These are phyloP conservation scores for Taurulus bubalis DNA, from an alignment of 2,113 vertebrate genomes.

Conservation along the genomic window DNA sequence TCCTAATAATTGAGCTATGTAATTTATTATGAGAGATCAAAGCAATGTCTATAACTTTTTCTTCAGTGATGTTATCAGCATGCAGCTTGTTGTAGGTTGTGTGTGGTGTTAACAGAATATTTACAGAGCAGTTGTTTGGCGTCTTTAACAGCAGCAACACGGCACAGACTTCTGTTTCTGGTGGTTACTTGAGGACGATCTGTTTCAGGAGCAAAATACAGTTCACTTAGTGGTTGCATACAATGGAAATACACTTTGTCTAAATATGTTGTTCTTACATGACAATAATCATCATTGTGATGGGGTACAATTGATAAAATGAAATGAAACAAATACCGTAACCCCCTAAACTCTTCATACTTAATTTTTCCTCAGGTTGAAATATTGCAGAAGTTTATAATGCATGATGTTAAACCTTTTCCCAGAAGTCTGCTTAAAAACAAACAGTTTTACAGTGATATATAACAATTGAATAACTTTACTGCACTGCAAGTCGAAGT, in stretches of 20 bases:
- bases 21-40: conserved; percentile 34
- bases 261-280: conserved; percentile 1
- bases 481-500: neutral
- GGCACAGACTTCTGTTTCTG: conserved; percentile 87
- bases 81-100: conserved; percentile 93
- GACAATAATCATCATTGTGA: neutral
- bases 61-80: conserved; percentile 82
- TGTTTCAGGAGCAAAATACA: conserved; percentile 89
- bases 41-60: conserved; percentile 22
- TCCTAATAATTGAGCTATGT: conserved; percentile 34
- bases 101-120: conserved; percentile 90
- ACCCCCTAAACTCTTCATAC: neutral
- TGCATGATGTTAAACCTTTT: neutral
- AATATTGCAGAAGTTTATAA: neutral
- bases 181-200: conserved; percentile 96
- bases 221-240: conserved; percentile 78
- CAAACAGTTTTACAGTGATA: neutral
- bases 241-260: neutral
- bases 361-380: neutral
- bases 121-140: conserved; percentile 91
- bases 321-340: conserved; percentile 15
- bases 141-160: conserved; percentile 88
- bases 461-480: too few relatives aligned
- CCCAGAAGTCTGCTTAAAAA: neutral
- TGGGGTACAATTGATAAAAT: conserved; percentile 1